phyloP scores from a whole-genome alignment of 2,888 invertebrate genomes.

The Dugesia japonica region DNA sequence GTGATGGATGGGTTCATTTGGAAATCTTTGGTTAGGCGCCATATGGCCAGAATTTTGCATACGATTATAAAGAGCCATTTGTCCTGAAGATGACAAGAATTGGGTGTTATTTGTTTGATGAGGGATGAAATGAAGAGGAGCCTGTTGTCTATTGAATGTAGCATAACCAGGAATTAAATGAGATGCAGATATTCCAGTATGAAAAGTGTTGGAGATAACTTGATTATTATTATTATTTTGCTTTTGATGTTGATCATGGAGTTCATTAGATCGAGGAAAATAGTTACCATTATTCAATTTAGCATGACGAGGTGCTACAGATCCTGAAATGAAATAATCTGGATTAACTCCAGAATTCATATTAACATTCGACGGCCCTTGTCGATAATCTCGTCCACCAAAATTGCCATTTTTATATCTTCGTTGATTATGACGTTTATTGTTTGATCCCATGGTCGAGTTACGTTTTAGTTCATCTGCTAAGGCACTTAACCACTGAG shows the following conservation, averaged over 20 bases:
- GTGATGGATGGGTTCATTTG: neutral
- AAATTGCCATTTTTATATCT: conserved; percentile 20
- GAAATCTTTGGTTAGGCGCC: neutral
- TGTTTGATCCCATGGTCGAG: neutral
- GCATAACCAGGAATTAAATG: conserved; percentile 1
- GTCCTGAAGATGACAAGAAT: neutral
- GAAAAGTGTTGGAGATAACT: neutral
- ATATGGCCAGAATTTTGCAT: conserved; percentile 1
- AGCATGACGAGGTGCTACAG: neutral
- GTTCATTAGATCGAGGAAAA: neutral
- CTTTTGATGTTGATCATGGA: neutral
- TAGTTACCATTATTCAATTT: neutral
- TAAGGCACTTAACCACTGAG: conserved; percentile 56
- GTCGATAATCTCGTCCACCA: conserved; percentile 32
- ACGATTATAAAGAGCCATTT: neutral
- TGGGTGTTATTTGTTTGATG: neutral
- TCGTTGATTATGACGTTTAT: conserved; percentile 3
- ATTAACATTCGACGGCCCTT: neutral
- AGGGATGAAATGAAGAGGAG: neutral
- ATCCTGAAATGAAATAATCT: neutral
- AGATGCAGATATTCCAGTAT: neutral
- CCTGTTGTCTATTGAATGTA: neutral
- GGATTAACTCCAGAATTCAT: neutral
- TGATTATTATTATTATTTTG: conserved; percentile 10
- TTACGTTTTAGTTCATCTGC: conserved; percentile 17